Evolutionary conservation across 2,113 vertebrate genomes (phyloP).

Genomic region (Thryonomys swinderianus): DNA sequence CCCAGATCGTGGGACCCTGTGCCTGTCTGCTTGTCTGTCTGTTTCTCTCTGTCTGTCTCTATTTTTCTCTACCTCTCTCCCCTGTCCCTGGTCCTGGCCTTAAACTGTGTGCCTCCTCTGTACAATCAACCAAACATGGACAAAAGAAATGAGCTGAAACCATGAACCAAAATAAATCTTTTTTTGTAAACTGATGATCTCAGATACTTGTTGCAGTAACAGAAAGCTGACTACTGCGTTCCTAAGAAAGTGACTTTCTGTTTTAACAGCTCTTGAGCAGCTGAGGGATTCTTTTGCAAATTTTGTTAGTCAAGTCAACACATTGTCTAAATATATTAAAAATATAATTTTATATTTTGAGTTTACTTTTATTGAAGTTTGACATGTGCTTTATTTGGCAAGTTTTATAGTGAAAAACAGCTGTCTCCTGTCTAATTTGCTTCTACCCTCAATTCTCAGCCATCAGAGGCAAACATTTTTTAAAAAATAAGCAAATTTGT

Average conservation of each 20-base stretch:
- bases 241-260: not conserved
- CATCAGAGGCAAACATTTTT: not conserved
- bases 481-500: not conserved
- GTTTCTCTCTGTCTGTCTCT: not conserved
- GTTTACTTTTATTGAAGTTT: not conserved
- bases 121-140: not conserved
- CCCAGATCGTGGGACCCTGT: not conserved
- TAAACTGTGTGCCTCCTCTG: not conserved
- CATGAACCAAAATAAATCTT: not conserved
- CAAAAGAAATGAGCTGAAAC: not conserved
- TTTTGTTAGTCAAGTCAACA: constrained; percentile 38
- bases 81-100: not conserved
- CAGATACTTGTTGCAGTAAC: not conserved
- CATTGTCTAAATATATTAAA: constrained; percentile 16
- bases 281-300: not conserved
- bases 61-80: not conserved
- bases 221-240: not conserved
- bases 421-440: not conserved
- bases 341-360: constrained; percentile 25
- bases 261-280: constrained; percentile 43
- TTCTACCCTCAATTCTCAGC: not conserved
- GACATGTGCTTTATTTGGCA: not conserved
- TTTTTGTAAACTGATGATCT: not conserved
- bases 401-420: not conserved
- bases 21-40: not conserved